Percentiles rank a stretch among this genome's conserved stretches.
Conservation (phyloP, 2,888 invertebrate species). For the Drosophila meridiana region DNA sequence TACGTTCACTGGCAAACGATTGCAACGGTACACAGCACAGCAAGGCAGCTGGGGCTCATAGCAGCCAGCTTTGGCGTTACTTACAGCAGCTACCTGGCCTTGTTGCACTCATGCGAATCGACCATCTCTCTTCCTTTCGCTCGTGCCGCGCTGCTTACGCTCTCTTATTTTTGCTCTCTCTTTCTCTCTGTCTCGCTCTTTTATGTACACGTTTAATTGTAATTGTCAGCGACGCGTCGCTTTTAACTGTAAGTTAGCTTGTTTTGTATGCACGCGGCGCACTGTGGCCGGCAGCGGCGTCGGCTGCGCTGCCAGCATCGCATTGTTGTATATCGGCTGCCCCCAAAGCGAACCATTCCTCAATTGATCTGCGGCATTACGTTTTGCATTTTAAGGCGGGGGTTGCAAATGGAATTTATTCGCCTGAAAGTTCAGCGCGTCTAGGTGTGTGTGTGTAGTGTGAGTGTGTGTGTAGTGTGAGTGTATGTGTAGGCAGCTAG, state of each 20-base stretch:
- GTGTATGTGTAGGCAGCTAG: conserved; percentile 40
- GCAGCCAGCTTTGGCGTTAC: conserved; percentile 68
- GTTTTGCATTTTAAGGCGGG: conserved; percentile 74
- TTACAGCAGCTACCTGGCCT: conserved; percentile 14
- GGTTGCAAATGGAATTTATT: conserved; percentile 72
- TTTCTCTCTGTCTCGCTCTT: conserved; percentile 1
- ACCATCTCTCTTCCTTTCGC: conserved; percentile 25
- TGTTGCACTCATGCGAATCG: conserved; percentile 2
- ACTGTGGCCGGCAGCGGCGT: conserved; percentile 38
- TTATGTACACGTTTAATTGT: conserved; percentile 42
- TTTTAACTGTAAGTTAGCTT: conserved; percentile 55
- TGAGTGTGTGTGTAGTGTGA: background rate
- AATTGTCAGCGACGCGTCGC: conserved; percentile 45
- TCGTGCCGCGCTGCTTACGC: conserved; percentile 11
- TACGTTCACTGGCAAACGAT: conserved; percentile 36
- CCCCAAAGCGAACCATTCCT: conserved; percentile 47
- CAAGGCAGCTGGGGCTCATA: conserved; percentile 45
- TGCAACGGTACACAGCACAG: conserved; percentile 66
- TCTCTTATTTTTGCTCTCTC: background rate
- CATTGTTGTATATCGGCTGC: conserved; percentile 24
- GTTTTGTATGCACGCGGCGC: conserved; percentile 70
- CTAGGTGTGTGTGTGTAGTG: conserved; percentile 41
- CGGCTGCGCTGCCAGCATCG: conserved; percentile 40
- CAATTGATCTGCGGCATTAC: conserved; percentile 69
- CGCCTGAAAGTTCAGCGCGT: conserved; percentile 63